These are phyloP conservation scores for Trematomus bernacchii DNA, from an alignment of 2,797 vertebrate genomes.

Conservation along the genomic window DNA sequence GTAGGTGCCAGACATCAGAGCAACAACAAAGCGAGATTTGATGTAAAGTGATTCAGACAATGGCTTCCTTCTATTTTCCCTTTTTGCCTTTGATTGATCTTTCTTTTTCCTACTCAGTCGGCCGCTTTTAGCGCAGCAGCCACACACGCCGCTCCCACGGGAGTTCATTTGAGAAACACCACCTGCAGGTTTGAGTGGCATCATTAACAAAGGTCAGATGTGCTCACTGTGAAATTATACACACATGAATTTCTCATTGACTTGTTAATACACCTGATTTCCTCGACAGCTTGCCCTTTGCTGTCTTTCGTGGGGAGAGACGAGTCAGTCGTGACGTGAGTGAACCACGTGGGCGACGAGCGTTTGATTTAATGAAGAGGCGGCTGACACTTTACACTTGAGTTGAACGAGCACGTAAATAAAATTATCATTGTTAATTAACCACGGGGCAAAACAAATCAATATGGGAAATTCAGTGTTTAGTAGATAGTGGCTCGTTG, in stretches of 20 bases:
- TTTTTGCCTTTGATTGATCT: conserved; percentile 37
- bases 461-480: conserved; percentile 30
- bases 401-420: conserved; percentile 69
- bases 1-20: conserved; percentile 17
- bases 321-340: conserved; percentile 13
- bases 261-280: conserved; percentile 81
- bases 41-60: conserved; percentile 46
- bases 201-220: conserved; percentile 83
- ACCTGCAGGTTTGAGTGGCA: conserved; percentile 81
- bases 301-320: conserved; percentile 59
- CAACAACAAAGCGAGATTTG: conserved; percentile 10
- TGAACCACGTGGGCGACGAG: conserved; percentile 24
- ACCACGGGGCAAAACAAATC: conserved; percentile 60
- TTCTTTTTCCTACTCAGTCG: conserved; percentile 25
- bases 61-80: conserved; percentile 35
- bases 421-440: conserved; percentile 59
- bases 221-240: conserved; percentile 81
- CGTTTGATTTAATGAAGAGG: conserved; percentile 74
- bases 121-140: conserved; percentile 23
- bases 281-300: conserved; percentile 72
- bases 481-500: conserved; percentile 13
- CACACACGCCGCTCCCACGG: conserved; percentile 34
- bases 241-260: conserved; percentile 78
- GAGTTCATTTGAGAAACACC: conserved; percentile 75
- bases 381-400: conserved; percentile 51